Percentiles rank a stretch among this genome's conserved stretches.
Evolutionary conservation across 2,797 vertebrate genomes (phyloP).

Genomic region (Heteromormyrus szaboi): DNA sequence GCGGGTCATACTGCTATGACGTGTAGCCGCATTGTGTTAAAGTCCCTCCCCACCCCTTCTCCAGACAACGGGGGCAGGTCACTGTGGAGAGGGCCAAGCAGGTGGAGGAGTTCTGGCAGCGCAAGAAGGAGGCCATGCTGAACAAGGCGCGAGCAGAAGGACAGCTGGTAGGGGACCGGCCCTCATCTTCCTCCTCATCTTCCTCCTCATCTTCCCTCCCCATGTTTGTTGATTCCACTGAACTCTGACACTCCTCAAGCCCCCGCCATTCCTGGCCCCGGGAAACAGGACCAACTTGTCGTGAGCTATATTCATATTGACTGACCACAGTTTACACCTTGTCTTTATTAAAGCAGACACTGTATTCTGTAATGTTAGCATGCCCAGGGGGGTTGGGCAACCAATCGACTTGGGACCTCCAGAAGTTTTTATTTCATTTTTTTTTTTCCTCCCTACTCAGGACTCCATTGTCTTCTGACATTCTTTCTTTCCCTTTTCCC

Average conservation of each 20-base stretch:
- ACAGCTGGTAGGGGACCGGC: conserved; percentile 76
- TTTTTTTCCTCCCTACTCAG: background rate
- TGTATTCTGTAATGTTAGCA: background rate
- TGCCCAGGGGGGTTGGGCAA: background rate
- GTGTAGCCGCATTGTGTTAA: background rate
- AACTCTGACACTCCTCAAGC: background rate
- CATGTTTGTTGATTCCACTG: background rate
- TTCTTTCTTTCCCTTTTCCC: background rate
- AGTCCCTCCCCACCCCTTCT: conserved; percentile 26
- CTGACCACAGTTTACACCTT: background rate
- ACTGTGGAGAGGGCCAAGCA: conserved; percentile 71
- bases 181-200: background rate
- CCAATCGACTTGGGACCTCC: background rate
- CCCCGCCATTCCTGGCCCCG: background rate
- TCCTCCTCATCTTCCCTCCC: background rate
- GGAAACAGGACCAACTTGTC: background rate
- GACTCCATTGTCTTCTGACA: background rate
- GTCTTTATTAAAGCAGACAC: background rate
- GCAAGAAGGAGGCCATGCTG: conserved; percentile 86
- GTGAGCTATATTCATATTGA: background rate
- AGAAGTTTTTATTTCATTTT: background rate
- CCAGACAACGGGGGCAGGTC: conserved; percentile 71
- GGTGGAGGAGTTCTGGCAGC: conserved; percentile 91
- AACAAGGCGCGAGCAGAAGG: conserved; percentile 96
- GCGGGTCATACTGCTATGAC: background rate